Base-by-base conservation (phyloP, 2,113 vertebrate genomes). In the Rynchops niger region DNA sequence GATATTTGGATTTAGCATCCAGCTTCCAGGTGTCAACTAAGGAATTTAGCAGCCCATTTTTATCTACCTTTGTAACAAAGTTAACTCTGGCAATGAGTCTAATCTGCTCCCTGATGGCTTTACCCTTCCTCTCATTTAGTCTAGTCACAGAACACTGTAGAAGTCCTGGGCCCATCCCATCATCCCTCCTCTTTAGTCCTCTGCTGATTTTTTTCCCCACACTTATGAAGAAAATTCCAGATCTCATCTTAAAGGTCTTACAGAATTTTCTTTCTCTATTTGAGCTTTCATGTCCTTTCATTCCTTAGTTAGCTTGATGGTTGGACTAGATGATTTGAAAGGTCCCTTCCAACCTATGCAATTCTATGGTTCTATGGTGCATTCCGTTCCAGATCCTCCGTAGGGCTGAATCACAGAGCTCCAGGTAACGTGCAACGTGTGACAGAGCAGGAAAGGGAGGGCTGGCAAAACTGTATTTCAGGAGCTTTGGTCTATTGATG, bases 391-490 rank as follows among this genome's bases (percentile, higher is more conserved):
- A 29, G 40, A 62, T 14, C 27, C 74, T 82, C 76, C 59, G 45
- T 29, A 26, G 34, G 50, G 45, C 34, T 20, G 50, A 20, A 25
- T 36, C 40, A 14, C 25, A 36, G 23, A 22, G 52, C 50, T 70
- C 32, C 32, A 12, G 11, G 23, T 45, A 20, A 58, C 1, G 1
- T 7, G 32, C 63, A 45, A 23, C 0, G 1, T 27, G 58, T 20
- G 52, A 61, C 26, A 23, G 82, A 65, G 53, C 53, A 38, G 21
- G 25, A 27, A 70, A 40, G 50, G 32, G 15, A 89, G 36, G 47
- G 22, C 27, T 61, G 47, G 38, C 19, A 38, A 76, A 29, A 53
- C 30, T 12, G 1, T 11, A 5, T 47, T 56, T 72, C n/a, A 53
- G 71, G 47, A 88, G 56, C 36, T 73, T 50, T 43, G 32, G 36